Conservation (phyloP, 2,797 vertebrate species). For the Streptopelia turtur region DNA sequence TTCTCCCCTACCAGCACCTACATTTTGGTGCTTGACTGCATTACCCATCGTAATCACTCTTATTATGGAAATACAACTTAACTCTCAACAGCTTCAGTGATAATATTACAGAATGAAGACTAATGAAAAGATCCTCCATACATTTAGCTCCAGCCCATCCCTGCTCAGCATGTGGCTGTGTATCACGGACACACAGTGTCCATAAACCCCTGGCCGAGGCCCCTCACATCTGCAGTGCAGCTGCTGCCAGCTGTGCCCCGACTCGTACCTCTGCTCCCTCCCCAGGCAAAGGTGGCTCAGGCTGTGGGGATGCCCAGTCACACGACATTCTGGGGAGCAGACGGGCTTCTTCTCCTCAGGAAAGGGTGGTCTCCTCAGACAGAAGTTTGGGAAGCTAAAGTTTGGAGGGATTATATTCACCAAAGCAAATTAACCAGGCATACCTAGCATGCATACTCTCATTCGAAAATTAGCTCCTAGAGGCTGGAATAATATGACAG, state of each 20-base stretch:
- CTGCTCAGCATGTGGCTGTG: not conserved
- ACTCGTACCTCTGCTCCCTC: not conserved
- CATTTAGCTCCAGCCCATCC: not conserved
- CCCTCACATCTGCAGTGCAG: rapidly evolving
- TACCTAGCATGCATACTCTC: no score
- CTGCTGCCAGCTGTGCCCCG: rapidly evolving
- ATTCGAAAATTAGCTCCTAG: not conserved
- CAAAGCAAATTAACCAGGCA: not conserved
- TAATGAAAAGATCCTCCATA: not conserved
- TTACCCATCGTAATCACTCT: not conserved
- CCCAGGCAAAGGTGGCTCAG: not conserved
- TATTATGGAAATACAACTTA: not conserved
- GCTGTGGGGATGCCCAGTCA: not conserved
- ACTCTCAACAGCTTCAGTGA: not conserved
- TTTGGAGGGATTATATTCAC: not conserved
- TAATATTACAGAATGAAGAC: not conserved
- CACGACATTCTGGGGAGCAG: rapidly evolving
- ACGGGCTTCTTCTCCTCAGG: not conserved
- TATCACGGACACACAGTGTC: rapidly evolving
- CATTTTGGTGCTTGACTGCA: conserved; percentile 16
- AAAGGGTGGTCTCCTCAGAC: not conserved
- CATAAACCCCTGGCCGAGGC: rapidly evolving
- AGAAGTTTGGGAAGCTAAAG: not conserved
- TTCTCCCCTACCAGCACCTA: not conserved
- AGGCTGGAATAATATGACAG: not conserved